A percentile compares a stretch with the other conserved stretches of the same genome.
Evolutionary conservation across 2,888 invertebrate genomes (phyloP).

Genomic region (Eucriotettix oculatus): DNA sequence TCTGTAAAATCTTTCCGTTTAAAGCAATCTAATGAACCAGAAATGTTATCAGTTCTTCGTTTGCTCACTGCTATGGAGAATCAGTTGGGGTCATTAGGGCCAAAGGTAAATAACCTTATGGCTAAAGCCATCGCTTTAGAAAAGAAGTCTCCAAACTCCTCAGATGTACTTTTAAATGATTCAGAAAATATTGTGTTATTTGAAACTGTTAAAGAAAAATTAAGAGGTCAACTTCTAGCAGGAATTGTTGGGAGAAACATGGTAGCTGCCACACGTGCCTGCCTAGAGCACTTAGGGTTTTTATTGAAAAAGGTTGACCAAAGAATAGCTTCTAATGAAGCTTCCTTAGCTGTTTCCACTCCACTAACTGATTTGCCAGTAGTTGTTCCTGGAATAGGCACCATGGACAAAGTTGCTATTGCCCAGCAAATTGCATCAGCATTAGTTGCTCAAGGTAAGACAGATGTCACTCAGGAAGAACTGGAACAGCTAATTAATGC

Average conservation of each 20-base stretch:
- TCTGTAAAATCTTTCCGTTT: too few species aligned
- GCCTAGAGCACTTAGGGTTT: conserved; percentile 59
- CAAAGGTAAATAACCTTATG: conserved; percentile 49
- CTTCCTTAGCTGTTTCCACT: not conserved
- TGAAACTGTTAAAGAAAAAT: conserved; percentile 72
- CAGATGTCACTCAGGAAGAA: conserved; percentile 62
- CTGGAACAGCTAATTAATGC: conserved; percentile 64
- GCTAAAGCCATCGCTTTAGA: conserved; percentile 62
- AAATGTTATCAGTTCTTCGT: conserved; percentile 30
- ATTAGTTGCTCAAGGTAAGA: conserved; percentile 60
- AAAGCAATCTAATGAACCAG: not conserved
- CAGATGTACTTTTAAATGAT: conserved; percentile 53
- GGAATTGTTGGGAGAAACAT: conserved; percentile 45
- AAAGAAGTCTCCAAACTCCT: conserved; percentile 53
- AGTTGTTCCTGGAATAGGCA: conserved; percentile 51
- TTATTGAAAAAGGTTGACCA: conserved; percentile 46
- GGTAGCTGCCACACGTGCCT: conserved; percentile 51
- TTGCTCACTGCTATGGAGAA: conserved; percentile 66
- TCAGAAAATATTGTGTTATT: conserved; percentile 54
- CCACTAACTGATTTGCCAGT: conserved; percentile 20
- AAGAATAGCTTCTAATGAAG: not conserved
- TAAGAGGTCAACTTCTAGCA: conserved; percentile 60
- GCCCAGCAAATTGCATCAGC: conserved; percentile 69
- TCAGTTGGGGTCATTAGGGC: conserved; percentile 69
- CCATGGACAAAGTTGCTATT: conserved; percentile 61